Conservation (phyloP, 2,888 invertebrate genomes). For the Pseudococcus jackbeardsleyi region DNA sequence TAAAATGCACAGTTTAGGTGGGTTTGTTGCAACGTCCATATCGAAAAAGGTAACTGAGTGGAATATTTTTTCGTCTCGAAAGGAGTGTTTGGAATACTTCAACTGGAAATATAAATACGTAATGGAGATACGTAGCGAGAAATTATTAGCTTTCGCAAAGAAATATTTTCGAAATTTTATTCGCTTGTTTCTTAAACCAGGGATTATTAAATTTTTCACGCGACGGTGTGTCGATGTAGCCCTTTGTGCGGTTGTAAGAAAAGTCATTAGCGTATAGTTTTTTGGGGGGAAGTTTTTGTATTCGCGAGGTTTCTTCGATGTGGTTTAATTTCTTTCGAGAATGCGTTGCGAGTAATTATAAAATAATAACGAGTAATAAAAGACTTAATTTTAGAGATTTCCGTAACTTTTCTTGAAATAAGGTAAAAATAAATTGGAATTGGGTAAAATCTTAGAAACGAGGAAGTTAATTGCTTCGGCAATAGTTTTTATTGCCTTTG, state of each 20-base stretch:
- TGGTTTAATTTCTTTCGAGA: slow-evolving; percentile 7
- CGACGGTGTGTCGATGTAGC: not conserved
- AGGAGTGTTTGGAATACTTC: slow-evolving; percentile 37
- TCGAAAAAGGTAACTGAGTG: slow-evolving; percentile 45
- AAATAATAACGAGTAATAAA: not conserved
- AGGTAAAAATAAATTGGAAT: not conserved
- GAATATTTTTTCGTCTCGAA: slow-evolving; percentile 18
- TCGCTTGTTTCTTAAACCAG: slow-evolving; percentile 12
- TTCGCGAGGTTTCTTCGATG: not conserved
- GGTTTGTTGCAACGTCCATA: slow-evolving; percentile 19
- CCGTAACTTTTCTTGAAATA: not conserved
- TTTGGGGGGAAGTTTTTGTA: slow-evolving; percentile 6
- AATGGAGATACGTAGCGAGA: slow-evolving; percentile 14
- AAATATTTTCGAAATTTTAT: slow-evolving; percentile 45
- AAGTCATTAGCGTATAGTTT: not conserved
- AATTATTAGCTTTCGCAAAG: slow-evolving; percentile 33
- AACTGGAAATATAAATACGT: slow-evolving; percentile 49
- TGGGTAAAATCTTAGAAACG: not conserved
- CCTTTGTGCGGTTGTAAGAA: not conserved
- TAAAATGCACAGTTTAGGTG: not conserved
- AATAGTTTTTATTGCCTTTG: not conserved
- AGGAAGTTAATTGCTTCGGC: not conserved
- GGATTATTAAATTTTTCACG: slow-evolving; percentile 32
- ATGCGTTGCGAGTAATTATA: not conserved
- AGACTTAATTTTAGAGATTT: not conserved